A percentile compares a stretch with the other conserved stretches of the same genome.
These are phyloP conservation scores for Peromyscus aztecus DNA, from an alignment of 2,797 vertebrate genomes.

Conservation along the genomic window DNA sequence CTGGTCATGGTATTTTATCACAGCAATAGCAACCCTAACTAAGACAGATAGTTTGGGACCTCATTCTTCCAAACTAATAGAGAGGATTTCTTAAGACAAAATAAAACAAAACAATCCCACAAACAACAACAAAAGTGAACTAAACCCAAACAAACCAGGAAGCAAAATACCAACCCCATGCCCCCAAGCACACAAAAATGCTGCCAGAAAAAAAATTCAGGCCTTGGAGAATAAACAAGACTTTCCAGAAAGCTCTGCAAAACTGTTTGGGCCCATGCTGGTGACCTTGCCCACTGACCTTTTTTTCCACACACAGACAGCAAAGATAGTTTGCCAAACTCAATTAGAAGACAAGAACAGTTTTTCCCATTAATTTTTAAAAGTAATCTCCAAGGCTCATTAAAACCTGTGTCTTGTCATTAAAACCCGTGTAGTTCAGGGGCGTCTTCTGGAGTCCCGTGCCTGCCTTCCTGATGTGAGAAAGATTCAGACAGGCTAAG, in stretches of 20 bases:
- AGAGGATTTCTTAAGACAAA: not conserved
- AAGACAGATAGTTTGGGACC: not conserved
- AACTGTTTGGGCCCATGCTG: not conserved
- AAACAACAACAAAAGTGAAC: not conserved
- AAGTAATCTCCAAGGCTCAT: constrained; percentile 4
- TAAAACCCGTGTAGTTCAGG: not conserved
- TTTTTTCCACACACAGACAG: not conserved
- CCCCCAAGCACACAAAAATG: not conserved
- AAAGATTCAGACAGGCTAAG: not conserved
- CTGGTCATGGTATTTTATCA: not conserved
- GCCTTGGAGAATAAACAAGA: not conserved
- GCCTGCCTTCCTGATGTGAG: not conserved
- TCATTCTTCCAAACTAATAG: not conserved
- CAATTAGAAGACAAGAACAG: not conserved
- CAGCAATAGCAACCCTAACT: not conserved
- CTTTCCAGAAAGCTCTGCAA: not conserved
- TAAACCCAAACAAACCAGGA: not conserved
- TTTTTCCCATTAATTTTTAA: not conserved
- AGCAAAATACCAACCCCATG: not conserved
- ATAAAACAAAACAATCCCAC: not conserved
- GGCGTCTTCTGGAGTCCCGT: not conserved
- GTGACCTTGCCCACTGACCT: not conserved
- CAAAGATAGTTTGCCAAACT: not conserved
- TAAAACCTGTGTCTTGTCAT: not conserved
- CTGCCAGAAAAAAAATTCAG: not conserved